A percentile compares a stretch with the other conserved stretches of the same genome.
phyloP scores from a whole-genome alignment of 1,140 invertebrate species.

The Atopsyche davidsoni region DNA sequence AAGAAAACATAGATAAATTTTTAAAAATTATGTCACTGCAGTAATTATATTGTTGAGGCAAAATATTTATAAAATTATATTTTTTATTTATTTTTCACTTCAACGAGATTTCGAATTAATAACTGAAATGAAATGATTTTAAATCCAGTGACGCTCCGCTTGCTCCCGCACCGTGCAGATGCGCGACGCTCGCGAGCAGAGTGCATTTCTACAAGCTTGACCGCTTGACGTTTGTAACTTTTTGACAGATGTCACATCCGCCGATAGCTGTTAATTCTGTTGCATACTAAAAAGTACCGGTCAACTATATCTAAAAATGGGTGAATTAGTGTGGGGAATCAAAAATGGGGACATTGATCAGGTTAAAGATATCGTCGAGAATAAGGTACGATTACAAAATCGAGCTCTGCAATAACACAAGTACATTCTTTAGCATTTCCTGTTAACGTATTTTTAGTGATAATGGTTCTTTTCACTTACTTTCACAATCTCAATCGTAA shows the following conservation, averaged over 20 bases:
- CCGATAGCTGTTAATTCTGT: slow-evolving; percentile 11
- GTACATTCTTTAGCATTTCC: no score
- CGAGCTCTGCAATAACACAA: no score
- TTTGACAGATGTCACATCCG: slow-evolving; percentile 25
- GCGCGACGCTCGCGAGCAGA: no score
- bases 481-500: no score
- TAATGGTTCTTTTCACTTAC: no score
- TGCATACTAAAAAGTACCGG: slow-evolving; percentile 6
- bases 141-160: no score
- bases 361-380: slow-evolving; percentile 81
- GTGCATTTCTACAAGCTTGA: no score
- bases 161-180: no score
- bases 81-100: slow-evolving; percentile 1
- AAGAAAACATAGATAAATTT: neutral
- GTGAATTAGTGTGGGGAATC: slow-evolving; percentile 84
- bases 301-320: slow-evolving; percentile 47
- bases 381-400: slow-evolving; percentile 73
- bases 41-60: neutral
- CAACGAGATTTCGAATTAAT: no score
- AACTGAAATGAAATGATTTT: no score
- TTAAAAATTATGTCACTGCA: neutral
- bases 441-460: no score
- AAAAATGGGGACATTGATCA: slow-evolving; percentile 92
- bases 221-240: no score
- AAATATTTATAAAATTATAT: neutral